Evolutionary conservation across 2,113 vertebrate species (phyloP).

Genomic region (Anolis carolinensis): DNA sequence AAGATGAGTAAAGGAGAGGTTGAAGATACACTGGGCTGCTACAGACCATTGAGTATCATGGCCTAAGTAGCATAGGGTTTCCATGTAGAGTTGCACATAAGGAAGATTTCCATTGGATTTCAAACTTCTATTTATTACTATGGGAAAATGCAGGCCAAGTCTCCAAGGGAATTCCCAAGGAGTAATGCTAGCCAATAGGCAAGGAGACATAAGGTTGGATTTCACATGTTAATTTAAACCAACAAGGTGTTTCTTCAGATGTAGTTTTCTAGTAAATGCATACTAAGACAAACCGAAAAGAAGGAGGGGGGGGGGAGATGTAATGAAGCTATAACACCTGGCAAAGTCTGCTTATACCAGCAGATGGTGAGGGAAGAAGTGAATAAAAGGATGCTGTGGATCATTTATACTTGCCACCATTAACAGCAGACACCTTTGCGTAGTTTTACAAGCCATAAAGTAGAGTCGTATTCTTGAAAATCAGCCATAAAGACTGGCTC

Average conservation of each 20-base stretch:
- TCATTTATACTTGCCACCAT: conserved; percentile 19
- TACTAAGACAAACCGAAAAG: not conserved
- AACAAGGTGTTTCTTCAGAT: not conserved
- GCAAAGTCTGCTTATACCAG: not conserved
- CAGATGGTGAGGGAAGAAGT: conserved; percentile 17
- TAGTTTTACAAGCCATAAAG: conserved; percentile 20
- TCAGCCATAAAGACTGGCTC: conserved; percentile 7
- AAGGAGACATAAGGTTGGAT: not conserved
- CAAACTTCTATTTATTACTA: not conserved
- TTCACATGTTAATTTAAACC: not conserved
- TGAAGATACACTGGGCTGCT: not conserved
- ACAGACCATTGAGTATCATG: not conserved
- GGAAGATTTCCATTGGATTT: too few relatives aligned
- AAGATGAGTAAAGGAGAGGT: not conserved
- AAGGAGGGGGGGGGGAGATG: too few relatives aligned
- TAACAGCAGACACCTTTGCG: conserved; percentile 17
- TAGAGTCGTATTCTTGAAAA: conserved; percentile 11
- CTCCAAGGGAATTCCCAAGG: too few relatives aligned
- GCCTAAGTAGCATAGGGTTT: not conserved
- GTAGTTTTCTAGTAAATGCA: not conserved
- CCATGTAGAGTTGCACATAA: not conserved
- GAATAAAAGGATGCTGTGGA: not conserved
- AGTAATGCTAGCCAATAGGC: not conserved
- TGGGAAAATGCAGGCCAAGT: not conserved
- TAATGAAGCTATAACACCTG: not conserved